Percentiles rank a stretch among this genome's conserved stretches.
Conservation (phyloP, 2,113 vertebrate species). For the Semicossyphus pulcher region DNA sequence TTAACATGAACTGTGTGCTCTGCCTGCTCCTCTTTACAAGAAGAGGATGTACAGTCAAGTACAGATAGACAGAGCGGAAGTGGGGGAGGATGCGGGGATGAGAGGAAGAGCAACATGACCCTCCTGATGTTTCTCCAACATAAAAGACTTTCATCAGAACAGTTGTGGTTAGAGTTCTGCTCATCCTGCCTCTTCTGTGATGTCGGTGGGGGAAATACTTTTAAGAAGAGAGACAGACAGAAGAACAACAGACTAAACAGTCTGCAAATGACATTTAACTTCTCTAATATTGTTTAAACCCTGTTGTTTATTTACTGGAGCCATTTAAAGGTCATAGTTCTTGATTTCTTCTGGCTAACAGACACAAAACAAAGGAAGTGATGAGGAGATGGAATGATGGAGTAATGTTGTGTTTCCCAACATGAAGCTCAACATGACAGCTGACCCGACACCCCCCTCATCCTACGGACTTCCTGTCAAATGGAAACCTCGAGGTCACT, state of each 20-base stretch:
- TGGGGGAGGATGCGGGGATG: constrained; percentile 35
- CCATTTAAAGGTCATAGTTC: neutral
- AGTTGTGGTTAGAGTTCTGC: constrained; percentile 29
- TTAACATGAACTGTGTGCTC: constrained; percentile 19
- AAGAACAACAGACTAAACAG: neutral
- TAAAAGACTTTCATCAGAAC: constrained; percentile 58
- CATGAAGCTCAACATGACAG: constrained; percentile 20
- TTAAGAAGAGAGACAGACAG: constrained; percentile 27
- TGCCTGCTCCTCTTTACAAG: constrained; percentile 26
- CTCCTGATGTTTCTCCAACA: constrained; percentile 55
- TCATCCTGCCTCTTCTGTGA: neutral
- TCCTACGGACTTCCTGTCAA: constrained; percentile 44
- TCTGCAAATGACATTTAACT: neutral
- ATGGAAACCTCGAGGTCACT: constrained; percentile 6
- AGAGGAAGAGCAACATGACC: constrained; percentile 49
- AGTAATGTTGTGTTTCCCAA: constrained; percentile 36
- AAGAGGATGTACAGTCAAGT: constrained; percentile 49
- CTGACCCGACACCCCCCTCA: constrained; percentile 48
- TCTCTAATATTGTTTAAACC: neutral
- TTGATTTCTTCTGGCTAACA: neutral
- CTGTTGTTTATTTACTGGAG: neutral
- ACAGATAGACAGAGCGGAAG: constrained; percentile 48
- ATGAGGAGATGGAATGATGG: constrained; percentile 32
- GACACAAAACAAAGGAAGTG: constrained; percentile 19
- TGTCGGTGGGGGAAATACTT: too few relatives aligned